Evolutionary conservation across 1,140 invertebrate genomes (phyloP).

Genomic region (Trichonephila inaurata): DNA sequence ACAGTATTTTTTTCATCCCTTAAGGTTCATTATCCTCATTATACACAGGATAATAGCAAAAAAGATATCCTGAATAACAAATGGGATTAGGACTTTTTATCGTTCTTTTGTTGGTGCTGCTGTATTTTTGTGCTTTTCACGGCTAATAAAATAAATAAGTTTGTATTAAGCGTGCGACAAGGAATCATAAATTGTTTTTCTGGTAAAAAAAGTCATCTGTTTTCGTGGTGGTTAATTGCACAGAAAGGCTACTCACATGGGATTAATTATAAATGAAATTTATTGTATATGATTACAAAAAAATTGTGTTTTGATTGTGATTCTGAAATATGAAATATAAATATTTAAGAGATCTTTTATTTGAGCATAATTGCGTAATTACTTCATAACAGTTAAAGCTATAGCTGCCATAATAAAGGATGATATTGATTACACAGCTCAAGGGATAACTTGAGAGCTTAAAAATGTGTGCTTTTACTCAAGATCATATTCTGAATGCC

Average conservation of each 20-base stretch:
- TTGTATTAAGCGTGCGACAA: neutral
- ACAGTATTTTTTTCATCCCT: too few relatives aligned
- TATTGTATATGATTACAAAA: neutral
- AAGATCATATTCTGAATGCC: too few relatives aligned
- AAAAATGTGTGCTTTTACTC: too few relatives aligned
- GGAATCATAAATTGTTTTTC: too few relatives aligned
- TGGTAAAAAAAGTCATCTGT: neutral
- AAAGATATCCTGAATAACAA: neutral
- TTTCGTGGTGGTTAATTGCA: neutral
- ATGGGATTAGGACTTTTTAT: neutral
- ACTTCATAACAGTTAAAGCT: too few relatives aligned
- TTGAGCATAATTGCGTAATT: neutral
- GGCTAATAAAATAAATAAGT: neutral
- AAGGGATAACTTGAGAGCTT: too few relatives aligned
- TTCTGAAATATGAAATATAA: too few relatives aligned
- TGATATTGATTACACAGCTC: too few relatives aligned
- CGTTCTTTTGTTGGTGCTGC: neutral
- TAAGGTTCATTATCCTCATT: neutral
- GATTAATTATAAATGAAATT: constrained; percentile 27
- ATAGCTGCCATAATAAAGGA: too few relatives aligned
- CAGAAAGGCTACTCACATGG: neutral
- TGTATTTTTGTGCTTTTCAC: neutral
- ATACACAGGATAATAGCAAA: neutral
- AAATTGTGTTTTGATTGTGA: neutral
- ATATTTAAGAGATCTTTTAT: neutral